Percentiles rank a stretch among this genome's conserved stretches.
These are phyloP conservation scores for Jordanella pulchra DNA, from an alignment of 2,797 vertebrate species.

Conservation along the genomic window DNA sequence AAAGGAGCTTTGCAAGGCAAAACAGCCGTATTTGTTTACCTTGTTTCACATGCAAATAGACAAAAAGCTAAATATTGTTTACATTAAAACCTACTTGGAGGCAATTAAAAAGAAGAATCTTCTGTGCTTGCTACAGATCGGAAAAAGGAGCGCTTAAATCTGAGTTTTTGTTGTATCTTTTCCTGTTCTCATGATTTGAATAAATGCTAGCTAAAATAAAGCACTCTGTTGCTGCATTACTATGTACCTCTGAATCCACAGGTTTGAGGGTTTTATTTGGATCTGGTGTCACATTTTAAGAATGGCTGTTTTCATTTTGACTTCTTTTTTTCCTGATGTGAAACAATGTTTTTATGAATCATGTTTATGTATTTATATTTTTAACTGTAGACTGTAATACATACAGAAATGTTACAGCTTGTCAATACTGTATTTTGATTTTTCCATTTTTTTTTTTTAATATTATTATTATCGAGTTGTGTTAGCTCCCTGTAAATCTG, in stretches of 20 bases:
- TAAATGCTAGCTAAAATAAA: slow-evolving; percentile 26
- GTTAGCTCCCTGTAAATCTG: slow-evolving; percentile 32
- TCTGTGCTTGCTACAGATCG: slow-evolving; percentile 15
- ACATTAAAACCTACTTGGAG: background rate
- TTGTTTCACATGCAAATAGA: slow-evolving; percentile 19
- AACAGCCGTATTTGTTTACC: slow-evolving; percentile 10
- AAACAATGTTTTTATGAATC: slow-evolving; percentile 33
- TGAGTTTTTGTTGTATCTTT: background rate
- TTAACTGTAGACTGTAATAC: slow-evolving; percentile 57
- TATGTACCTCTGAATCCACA: slow-evolving; percentile 33
- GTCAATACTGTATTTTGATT: slow-evolving; percentile 21
- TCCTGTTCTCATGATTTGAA: slow-evolving; percentile 7
- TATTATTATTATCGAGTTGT: slow-evolving; percentile 22
- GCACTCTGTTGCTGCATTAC: slow-evolving; percentile 22
- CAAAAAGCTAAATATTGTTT: slow-evolving; percentile 1
- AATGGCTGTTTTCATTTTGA: slow-evolving; percentile 30
- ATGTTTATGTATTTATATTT: slow-evolving; percentile 66
- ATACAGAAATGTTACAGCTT: slow-evolving; percentile 40
- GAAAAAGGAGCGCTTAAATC: background rate
- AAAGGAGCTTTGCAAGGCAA: slow-evolving; percentile 11
- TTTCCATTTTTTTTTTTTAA: slow-evolving; percentile 14
- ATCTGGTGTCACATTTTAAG: slow-evolving; percentile 21
- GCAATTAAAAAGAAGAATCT: slow-evolving; percentile 18
- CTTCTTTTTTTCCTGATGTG: slow-evolving; percentile 27
- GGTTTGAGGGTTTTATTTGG: slow-evolving; percentile 27